Conservation (phyloP, 2,113 vertebrate genomes). For the Apistogramma diplotaenia region DNA sequence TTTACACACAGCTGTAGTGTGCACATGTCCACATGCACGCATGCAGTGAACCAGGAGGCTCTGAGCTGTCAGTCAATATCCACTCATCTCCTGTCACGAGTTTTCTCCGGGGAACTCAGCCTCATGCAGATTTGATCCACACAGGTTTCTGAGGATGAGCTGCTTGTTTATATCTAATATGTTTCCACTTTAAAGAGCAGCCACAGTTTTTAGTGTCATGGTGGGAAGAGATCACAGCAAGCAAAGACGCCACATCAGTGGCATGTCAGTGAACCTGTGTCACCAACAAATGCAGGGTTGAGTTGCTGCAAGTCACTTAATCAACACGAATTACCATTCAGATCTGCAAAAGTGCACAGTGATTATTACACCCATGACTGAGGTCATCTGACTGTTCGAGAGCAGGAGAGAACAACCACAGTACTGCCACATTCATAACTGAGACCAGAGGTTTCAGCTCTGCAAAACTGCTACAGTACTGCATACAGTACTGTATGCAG, state of each 20-base stretch:
- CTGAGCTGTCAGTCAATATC: constrained; percentile 16
- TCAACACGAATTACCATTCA: neutral
- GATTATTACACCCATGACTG: neutral
- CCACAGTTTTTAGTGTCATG: neutral
- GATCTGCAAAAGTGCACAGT: neutral
- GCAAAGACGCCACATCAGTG: neutral
- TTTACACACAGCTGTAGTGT: neutral
- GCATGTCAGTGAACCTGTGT: neutral
- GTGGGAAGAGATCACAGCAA: neutral
- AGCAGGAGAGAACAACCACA: too few species aligned
- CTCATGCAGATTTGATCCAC: neutral
- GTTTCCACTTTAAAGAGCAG: neutral
- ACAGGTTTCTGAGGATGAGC: neutral
- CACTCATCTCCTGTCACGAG: neutral
- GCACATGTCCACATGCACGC: neutral
- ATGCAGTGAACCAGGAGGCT: neutral
- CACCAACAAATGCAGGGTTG: neutral
- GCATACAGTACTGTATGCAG: too few species aligned
- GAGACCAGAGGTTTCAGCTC: too few species aligned
- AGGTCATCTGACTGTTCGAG: neutral
- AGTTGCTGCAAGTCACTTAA: neutral
- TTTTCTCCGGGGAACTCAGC: neutral
- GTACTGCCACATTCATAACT: too few species aligned
- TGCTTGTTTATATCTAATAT: neutral
- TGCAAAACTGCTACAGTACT: too few species aligned